Percentiles rank a stretch among this genome's conserved stretches.
These are phyloP conservation scores for Ivindomyrus marchei DNA, from an alignment of 2,113 vertebrate species.

Conservation along the genomic window DNA sequence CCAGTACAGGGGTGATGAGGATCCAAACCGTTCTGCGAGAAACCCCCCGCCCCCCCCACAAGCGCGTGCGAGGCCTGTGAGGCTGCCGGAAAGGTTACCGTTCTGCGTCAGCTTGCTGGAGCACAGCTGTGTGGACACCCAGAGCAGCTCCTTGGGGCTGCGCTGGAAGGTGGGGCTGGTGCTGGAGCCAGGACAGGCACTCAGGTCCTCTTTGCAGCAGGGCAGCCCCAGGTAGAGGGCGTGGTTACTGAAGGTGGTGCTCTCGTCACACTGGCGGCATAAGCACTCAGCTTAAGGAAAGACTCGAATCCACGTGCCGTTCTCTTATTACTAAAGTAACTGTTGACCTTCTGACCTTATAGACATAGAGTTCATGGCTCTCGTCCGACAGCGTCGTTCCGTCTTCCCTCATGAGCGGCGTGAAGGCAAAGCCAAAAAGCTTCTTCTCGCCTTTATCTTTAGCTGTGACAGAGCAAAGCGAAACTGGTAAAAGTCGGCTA, in stretches of 20 bases:
- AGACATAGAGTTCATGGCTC: constrained; percentile 89
- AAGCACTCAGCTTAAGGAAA: neutral
- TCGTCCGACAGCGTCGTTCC: constrained; percentile 91
- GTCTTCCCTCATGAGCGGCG: constrained; percentile 92
- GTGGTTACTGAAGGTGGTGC: constrained; percentile 90
- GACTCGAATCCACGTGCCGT: neutral
- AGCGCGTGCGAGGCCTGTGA: neutral
- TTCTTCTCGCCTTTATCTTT: constrained; percentile 97
- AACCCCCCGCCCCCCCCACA: neutral
- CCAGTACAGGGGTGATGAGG: neutral
- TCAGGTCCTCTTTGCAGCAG: constrained; percentile 92
- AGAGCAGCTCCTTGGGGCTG: constrained; percentile 89
- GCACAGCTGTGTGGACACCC: constrained; percentile 86
- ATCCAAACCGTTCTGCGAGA: neutral
- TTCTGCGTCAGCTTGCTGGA: constrained; percentile 96
- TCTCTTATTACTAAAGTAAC: neutral
- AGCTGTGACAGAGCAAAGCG: constrained; percentile 55
- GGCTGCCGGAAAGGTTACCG: constrained; percentile 54
- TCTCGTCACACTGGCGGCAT: constrained; percentile 80
- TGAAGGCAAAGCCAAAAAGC: constrained; percentile 91
- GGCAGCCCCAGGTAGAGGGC: constrained; percentile 89
- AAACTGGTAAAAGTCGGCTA: neutral
- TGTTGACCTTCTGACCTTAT: constrained; percentile 70
- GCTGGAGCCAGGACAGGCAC: constrained; percentile 82
- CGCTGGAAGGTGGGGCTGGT: constrained; percentile 90